Conservation (phyloP, 2,888 invertebrate genomes). For the Allacma fusca region DNA sequence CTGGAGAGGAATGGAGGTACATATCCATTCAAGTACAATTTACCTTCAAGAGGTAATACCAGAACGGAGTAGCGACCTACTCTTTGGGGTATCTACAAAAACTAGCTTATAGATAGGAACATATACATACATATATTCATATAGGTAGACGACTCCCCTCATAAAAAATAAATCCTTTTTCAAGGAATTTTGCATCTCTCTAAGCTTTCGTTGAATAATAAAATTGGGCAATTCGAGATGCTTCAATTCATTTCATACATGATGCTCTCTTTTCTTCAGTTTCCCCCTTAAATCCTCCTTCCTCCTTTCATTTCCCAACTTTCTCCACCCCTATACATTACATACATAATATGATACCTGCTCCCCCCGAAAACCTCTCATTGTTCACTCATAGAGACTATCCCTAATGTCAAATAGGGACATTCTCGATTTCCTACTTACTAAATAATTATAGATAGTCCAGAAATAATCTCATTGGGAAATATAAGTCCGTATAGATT, state of each 20-base stretch:
- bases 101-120: background rate
- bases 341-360: background rate
- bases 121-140: conserved; percentile 24
- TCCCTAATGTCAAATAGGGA: no score
- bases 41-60: conserved; percentile 4
- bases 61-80: background rate
- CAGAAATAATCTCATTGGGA: no score
- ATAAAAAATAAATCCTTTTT: conserved; percentile 41
- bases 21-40: conserved; percentile 12
- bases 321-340: background rate
- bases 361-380: background rate
- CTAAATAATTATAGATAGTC: no score
- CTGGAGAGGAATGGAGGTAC: background rate
- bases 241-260: conserved; percentile 39
- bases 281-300: conserved; percentile 6
- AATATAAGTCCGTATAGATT: no score
- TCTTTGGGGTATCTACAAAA: no score
- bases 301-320: conserved; percentile 11
- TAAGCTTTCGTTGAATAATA: conserved; percentile 39
- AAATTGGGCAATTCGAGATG: conserved; percentile 38
- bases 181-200: conserved; percentile 39
- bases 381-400: background rate
- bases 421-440: no score
- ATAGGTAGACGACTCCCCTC: background rate
- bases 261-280: conserved; percentile 19